Conservation (phyloP, 2,888 invertebrate species). For the Leptura quadrifasciata region DNA sequence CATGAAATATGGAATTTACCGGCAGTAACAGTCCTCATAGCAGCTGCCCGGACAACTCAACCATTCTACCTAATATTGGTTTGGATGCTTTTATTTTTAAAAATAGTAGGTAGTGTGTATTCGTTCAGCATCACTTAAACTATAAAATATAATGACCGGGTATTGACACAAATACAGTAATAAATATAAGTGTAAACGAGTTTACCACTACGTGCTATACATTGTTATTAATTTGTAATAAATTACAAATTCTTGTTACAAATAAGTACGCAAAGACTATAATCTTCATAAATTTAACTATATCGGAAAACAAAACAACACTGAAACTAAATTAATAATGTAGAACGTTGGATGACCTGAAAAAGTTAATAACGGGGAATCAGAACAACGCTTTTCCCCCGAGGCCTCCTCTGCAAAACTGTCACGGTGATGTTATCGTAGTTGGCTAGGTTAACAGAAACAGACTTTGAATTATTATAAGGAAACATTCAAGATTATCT, state of each 20-base stretch:
- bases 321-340: constrained; percentile 36
- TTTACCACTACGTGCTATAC: constrained; percentile 15
- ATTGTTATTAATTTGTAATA: constrained; percentile 31
- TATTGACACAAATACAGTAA: constrained; percentile 29
- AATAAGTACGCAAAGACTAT: constrained; percentile 18
- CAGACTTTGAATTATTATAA: constrained; percentile 34
- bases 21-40: not conserved
- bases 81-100: not conserved
- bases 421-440: constrained; percentile 35
- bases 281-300: constrained; percentile 38
- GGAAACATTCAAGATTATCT: constrained; percentile 46
- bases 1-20: too few relatives aligned
- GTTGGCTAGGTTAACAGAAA: constrained; percentile 24
- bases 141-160: constrained; percentile 29
- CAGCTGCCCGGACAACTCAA: not conserved
- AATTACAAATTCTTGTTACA: constrained; percentile 31
- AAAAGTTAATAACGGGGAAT: constrained; percentile 31
- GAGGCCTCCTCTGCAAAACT: constrained; percentile 24
- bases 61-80: not conserved
- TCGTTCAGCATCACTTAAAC: constrained; percentile 16
- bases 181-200: constrained; percentile 28
- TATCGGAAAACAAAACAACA: constrained; percentile 29
- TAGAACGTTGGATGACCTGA: constrained; percentile 33
- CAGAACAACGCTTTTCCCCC: constrained; percentile 15
- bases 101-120: not conserved